Percentiles rank a stretch among this genome's conserved stretches.
These are phyloP conservation scores for Channa maculata DNA, from an alignment of 2,113 vertebrate genomes.

Conservation along the genomic window DNA sequence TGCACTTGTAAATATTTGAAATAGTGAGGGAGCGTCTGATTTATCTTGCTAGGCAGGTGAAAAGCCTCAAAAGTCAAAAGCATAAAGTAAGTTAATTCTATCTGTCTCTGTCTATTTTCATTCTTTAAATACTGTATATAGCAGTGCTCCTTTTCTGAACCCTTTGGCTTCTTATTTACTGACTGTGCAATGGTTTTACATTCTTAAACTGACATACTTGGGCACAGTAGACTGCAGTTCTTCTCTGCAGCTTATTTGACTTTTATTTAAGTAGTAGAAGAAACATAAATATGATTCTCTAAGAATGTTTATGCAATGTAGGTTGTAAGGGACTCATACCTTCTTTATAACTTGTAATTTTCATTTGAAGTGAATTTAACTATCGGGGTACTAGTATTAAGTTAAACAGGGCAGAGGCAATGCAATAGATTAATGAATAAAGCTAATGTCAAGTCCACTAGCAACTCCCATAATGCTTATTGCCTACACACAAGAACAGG, in stretches of 20 bases:
- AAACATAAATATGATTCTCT: too few relatives aligned
- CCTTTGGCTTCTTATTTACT: neutral
- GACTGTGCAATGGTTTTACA: neutral
- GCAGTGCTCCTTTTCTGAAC: neutral
- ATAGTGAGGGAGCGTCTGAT: constrained; percentile 31
- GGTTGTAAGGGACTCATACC: too few relatives aligned
- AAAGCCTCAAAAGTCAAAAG: constrained; percentile 43
- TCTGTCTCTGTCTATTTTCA: neutral
- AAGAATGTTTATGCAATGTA: neutral
- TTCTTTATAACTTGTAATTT: neutral
- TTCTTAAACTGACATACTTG: too few relatives aligned
- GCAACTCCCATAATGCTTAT: neutral
- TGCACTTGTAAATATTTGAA: constrained; percentile 59
- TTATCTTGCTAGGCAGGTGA: constrained; percentile 32
- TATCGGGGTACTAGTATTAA: neutral
- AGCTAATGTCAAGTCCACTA: neutral
- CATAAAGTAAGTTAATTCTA: constrained; percentile 32
- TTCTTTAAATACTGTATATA: constrained; percentile 38
- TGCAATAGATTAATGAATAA: neutral
- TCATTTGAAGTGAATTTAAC: neutral
- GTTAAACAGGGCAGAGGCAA: neutral
- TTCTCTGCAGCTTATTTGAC: neutral
- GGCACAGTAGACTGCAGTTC: too few relatives aligned
- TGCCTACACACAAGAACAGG: constrained; percentile 3
- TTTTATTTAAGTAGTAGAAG: too few relatives aligned